phyloP scores from a whole-genome alignment of 2,888 invertebrate species.

The Eristalis arbustorum region DNA sequence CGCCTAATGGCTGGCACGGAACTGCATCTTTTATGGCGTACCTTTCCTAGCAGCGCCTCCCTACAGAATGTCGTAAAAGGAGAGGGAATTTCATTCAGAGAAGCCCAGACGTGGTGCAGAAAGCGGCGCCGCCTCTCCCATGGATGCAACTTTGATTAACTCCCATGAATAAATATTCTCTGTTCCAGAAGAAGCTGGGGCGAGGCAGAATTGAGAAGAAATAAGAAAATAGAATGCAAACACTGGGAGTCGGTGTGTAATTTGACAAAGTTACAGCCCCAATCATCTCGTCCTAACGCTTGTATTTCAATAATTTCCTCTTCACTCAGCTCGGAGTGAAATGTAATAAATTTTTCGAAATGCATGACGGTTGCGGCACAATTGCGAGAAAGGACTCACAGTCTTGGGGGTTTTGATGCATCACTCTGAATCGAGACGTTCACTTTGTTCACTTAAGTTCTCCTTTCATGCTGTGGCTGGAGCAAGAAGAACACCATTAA shows the following conservation, averaged over 20 bases:
- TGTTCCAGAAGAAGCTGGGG: background rate
- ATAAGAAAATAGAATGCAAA: constrained; percentile 15
- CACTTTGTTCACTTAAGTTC: background rate
- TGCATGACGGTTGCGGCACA: background rate
- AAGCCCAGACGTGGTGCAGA: constrained; percentile 19
- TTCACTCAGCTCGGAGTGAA: background rate
- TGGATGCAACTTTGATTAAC: constrained; percentile 53
- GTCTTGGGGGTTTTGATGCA: background rate
- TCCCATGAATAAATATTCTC: constrained; percentile 47
- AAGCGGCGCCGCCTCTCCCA: background rate
- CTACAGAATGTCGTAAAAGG: constrained; percentile 26
- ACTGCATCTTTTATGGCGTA: constrained; percentile 32
- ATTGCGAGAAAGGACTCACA: background rate
- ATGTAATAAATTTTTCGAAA: background rate
- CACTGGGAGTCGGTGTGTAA: constrained; percentile 41
- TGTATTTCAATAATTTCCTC: constrained; percentile 30
- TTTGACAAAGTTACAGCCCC: constrained; percentile 46
- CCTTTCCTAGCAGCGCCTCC: background rate
- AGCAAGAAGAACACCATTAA: background rate
- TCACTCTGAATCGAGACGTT: background rate
- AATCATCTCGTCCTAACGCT: constrained; percentile 16
- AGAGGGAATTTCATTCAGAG: constrained; percentile 21
- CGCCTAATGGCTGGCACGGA: constrained; percentile 29
- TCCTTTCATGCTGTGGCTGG: background rate
- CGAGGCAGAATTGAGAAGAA: background rate